Conservation (phyloP, 2,113 vertebrate genomes). For the Erythrocebus patas region DNA sequence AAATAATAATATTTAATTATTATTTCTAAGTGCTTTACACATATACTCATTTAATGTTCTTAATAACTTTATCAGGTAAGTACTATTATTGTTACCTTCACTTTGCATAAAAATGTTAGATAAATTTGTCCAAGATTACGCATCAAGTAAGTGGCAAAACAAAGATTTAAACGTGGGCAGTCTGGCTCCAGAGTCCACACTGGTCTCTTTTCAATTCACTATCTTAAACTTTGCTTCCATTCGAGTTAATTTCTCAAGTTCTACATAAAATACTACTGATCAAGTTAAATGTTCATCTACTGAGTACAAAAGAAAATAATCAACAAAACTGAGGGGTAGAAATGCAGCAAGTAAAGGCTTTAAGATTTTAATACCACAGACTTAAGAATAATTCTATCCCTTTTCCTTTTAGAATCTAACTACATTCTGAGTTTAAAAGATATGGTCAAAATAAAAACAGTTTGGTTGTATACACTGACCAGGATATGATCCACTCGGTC, state of each 20-base stretch:
- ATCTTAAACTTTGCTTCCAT: slow-evolving; percentile 1
- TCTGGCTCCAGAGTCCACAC: neutral
- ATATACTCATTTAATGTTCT: slow-evolving; percentile 12
- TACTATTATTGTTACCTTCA: slow-evolving; percentile 8
- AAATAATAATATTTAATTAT: too few relatives aligned
- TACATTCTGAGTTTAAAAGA: slow-evolving; percentile 14
- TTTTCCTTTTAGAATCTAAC: neutral
- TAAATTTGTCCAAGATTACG: neutral
- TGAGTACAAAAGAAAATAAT: slow-evolving; percentile 23
- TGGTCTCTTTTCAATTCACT: neutral
- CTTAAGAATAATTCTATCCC: neutral
- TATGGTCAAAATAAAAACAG: neutral
- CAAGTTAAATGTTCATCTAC: neutral
- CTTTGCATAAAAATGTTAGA: neutral
- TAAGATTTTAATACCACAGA: neutral
- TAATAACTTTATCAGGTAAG: neutral
- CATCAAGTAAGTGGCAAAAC: neutral
- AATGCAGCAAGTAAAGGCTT: neutral
- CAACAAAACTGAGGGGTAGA: neutral
- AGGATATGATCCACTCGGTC: slow-evolving; percentile 97
- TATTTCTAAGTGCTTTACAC: neutral
- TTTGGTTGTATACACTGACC: slow-evolving; percentile 83
- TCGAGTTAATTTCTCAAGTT: slow-evolving; percentile 1
- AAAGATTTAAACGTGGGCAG: neutral
- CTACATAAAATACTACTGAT: neutral